Conservation (phyloP, 2,797 vertebrate genomes). For the Epinephelus malabaricus region DNA sequence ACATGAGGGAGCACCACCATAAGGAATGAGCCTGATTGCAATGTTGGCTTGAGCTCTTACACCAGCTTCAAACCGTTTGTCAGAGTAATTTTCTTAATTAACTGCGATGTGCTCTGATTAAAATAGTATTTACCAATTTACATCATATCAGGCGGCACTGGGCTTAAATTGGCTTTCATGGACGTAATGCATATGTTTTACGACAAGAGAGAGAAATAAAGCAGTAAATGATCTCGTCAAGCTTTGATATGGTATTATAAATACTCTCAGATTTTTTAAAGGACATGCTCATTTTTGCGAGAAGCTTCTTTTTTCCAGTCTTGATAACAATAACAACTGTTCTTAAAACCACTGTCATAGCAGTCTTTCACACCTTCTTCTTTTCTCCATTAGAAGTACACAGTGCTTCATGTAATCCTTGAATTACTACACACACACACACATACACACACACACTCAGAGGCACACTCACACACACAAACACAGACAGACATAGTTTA, state of each 20-base stretch:
- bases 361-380: slow-evolving; percentile 74
- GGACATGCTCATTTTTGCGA: slow-evolving; percentile 55
- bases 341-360: slow-evolving; percentile 67
- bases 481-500: slow-evolving; percentile 74
- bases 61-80: slow-evolving; percentile 75
- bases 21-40: slow-evolving; percentile 71
- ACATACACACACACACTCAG: slow-evolving; percentile 28
- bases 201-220: slow-evolving; percentile 55
- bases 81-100: slow-evolving; percentile 83
- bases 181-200: slow-evolving; percentile 67
- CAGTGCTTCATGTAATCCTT: slow-evolving; percentile 72
- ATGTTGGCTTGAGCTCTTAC: slow-evolving; percentile 66
- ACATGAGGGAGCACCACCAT: slow-evolving; percentile 68
- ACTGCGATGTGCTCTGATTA: slow-evolving; percentile 79
- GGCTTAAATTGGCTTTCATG: slow-evolving; percentile 71
- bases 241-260: slow-evolving; percentile 65
- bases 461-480: slow-evolving; percentile 27
- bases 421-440: slow-evolving; percentile 59
- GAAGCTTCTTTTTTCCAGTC: slow-evolving; percentile 57
- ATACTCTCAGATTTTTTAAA: slow-evolving; percentile 51
- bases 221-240: slow-evolving; percentile 61
- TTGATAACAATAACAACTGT: slow-evolving; percentile 61
- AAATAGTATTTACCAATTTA: slow-evolving; percentile 81
- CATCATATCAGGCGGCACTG: slow-evolving; percentile 67
- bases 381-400: slow-evolving; percentile 64